A percentile compares a stretch with the other conserved stretches of the same genome.
Evolutionary conservation across 2,888 invertebrate genomes (phyloP).

Genomic region (Argyresthia goedartella): DNA sequence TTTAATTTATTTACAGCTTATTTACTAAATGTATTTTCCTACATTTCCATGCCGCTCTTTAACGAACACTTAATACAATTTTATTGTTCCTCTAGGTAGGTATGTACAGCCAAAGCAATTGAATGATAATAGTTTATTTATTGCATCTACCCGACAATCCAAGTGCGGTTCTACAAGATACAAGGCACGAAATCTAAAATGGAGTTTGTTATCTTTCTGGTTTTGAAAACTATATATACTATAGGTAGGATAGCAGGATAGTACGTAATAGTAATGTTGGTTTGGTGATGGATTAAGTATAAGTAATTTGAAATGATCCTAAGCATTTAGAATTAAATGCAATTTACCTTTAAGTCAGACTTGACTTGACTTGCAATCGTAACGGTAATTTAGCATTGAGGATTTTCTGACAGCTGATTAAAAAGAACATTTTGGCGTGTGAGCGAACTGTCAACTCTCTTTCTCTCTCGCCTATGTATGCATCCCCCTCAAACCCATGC

Average conservation of each 20-base stretch:
- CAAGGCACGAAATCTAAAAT: conserved; percentile 19
- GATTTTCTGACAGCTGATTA: too few relatives aligned
- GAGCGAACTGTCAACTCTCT: too few relatives aligned
- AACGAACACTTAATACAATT: neutral
- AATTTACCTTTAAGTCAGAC: too few relatives aligned
- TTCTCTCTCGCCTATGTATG: too few relatives aligned
- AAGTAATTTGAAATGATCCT: neutral
- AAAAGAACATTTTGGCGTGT: too few relatives aligned
- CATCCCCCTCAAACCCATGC: too few relatives aligned
- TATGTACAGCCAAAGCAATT: neutral
- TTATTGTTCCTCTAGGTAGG: neutral
- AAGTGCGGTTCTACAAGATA: conserved; percentile 14
- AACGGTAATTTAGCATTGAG: too few relatives aligned
- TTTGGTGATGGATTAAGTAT: neutral
- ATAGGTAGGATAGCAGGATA: too few relatives aligned
- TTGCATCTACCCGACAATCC: neutral
- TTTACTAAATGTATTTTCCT: conserved; percentile 18
- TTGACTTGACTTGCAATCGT: too few relatives aligned
- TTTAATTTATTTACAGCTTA: conserved; percentile 56
- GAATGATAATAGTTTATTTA: neutral
- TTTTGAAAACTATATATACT: neutral
- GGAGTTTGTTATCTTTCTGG: neutral
- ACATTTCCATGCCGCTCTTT: neutral
- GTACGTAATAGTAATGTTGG: neutral
- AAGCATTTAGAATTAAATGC: neutral